Evolutionary conservation across 2,888 invertebrate species (phyloP).

Genomic region (Drosophila algonquin): DNA sequence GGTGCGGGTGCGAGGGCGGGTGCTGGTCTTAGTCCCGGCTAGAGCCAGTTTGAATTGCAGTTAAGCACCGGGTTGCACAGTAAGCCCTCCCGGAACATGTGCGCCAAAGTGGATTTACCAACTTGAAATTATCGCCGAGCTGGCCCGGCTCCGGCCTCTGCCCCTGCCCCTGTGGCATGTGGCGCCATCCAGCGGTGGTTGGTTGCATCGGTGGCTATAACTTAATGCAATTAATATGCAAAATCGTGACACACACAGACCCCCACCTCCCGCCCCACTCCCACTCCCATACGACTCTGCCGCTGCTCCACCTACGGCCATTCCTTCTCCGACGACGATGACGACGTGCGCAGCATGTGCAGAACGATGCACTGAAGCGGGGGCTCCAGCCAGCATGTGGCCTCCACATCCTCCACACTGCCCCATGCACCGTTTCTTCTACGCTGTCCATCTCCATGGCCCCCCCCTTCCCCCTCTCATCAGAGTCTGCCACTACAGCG

Average conservation of each 20-base stretch:
- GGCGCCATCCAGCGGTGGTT: conserved; percentile 60
- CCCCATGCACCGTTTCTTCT: conserved; percentile 25
- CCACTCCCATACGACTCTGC: conserved; percentile 1
- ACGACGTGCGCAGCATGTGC: conserved; percentile 78
- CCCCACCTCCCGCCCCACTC: neutral
- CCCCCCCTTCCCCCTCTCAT: conserved; percentile 7
- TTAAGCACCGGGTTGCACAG: conserved; percentile 57
- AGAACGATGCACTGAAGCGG: conserved; percentile 67
- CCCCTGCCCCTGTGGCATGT: conserved; percentile 62
- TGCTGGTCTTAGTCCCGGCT: neutral
- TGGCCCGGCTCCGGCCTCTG: neutral
- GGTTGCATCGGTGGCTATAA: conserved; percentile 66
- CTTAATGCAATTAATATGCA: conserved; percentile 83
- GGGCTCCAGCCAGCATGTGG: conserved; percentile 38
- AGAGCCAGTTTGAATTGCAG: conserved; percentile 47
- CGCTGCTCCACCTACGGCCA: neutral
- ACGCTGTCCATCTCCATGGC: conserved; percentile 7
- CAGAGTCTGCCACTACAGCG: conserved; percentile 45
- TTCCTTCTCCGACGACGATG: conserved; percentile 14
- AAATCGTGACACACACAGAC: conserved; percentile 76
- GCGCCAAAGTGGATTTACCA: conserved; percentile 78
- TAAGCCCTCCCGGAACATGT: conserved; percentile 63
- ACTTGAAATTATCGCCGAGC: conserved; percentile 73
- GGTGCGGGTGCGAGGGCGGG: too few species aligned
- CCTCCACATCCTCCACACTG: conserved; percentile 15